Conservation (phyloP, 2,888 invertebrate genomes). For the Liopterus haemorrhoidalis region DNA sequence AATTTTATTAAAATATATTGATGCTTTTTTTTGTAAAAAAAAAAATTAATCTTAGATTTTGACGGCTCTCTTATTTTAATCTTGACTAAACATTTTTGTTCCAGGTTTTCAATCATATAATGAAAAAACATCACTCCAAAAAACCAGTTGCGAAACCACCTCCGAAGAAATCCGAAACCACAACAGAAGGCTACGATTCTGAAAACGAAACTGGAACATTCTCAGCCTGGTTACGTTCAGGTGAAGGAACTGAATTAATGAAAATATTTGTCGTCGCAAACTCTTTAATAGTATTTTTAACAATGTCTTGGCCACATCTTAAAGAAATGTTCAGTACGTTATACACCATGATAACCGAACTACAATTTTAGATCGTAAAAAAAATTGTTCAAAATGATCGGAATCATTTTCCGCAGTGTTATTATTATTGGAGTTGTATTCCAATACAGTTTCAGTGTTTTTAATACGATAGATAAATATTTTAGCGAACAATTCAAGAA, state of each 20-base stretch:
- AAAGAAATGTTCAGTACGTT: constrained; percentile 51
- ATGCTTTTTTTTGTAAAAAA: no score
- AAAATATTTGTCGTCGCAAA: constrained; percentile 76
- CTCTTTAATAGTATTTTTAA: constrained; percentile 63
- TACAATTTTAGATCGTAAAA: constrained; percentile 28
- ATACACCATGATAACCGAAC: constrained; percentile 42
- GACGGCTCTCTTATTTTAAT: no score
- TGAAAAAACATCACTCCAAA: constrained; percentile 10
- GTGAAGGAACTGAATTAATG: constrained; percentile 67
- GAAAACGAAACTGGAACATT: constrained; percentile 39
- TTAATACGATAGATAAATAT: constrained; percentile 68
- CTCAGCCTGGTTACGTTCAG: constrained; percentile 47
- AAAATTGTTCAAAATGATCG: constrained; percentile 52
- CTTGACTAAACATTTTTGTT: not conserved
- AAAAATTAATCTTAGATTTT: no score
- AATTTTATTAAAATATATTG: no score
- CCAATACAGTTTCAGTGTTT: constrained; percentile 65
- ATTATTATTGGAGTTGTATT: constrained; percentile 61
- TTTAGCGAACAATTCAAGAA: constrained; percentile 66
- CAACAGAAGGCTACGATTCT: constrained; percentile 29
- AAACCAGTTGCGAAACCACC: constrained; percentile 9
- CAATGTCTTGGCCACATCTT: constrained; percentile 68
- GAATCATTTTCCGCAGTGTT: constrained; percentile 56
- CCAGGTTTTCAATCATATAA: constrained; percentile 1
- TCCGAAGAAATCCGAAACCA: not conserved